A percentile compares a stretch with the other conserved stretches of the same genome.
Conservation (phyloP, 92 coral and sea anemone species). For the Heliopora coerulea region DNA sequence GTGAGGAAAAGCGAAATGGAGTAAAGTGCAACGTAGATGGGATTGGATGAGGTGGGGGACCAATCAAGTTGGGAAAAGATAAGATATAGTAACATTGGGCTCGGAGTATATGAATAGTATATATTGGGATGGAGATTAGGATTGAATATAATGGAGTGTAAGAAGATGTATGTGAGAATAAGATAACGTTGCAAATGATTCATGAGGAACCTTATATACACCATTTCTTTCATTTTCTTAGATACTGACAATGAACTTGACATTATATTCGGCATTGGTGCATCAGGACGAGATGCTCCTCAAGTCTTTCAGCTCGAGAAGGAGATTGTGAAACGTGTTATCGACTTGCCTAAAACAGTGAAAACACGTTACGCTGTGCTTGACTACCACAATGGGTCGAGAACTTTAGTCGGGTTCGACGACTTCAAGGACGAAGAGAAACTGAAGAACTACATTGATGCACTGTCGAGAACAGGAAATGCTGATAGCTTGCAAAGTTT, state of each 20-base stretch:
- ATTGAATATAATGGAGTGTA: too few relatives aligned
- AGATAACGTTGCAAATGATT: too few relatives aligned
- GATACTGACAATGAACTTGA: conserved; percentile 53
- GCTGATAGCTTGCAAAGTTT: conserved; percentile 28
- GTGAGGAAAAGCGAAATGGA: too few relatives aligned
- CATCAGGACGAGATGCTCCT: conserved; percentile 61
- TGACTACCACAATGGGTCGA: conserved; percentile 22
- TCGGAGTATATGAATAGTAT: too few relatives aligned
- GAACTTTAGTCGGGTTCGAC: conserved; percentile 38
- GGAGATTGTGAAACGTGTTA: conserved; percentile 62
- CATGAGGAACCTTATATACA: too few relatives aligned
- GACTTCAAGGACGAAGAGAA: conserved; percentile 50
- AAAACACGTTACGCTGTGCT: conserved; percentile 28
- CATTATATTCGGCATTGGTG: conserved; percentile 72
- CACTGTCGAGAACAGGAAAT: conserved; percentile 9
- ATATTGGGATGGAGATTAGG: too few relatives aligned
- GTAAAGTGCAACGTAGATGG: too few relatives aligned
- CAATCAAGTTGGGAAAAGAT: too few relatives aligned
- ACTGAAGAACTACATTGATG: conserved; percentile 49
- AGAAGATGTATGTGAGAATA: too few relatives aligned
- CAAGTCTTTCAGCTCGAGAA: conserved; percentile 67
- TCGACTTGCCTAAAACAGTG: conserved; percentile 32
- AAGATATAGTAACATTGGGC: too few relatives aligned
- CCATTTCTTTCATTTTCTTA: background rate
- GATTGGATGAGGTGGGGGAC: too few relatives aligned